Conservation (phyloP, 92 coral and sea anemone genomes). For the Micromussa lordhowensis region DNA sequence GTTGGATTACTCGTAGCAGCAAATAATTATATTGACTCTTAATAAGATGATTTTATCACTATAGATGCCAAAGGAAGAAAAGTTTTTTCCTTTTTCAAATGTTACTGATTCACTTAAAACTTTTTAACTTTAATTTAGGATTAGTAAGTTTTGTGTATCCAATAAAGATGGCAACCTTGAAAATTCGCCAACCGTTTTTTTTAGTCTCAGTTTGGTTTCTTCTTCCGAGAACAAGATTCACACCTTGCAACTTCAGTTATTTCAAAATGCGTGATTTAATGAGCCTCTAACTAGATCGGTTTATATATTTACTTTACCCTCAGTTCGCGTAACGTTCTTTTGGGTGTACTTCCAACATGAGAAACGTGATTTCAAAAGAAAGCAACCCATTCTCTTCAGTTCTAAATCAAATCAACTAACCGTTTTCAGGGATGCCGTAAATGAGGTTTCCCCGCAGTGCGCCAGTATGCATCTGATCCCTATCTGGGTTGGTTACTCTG, state of each 20-base stretch:
- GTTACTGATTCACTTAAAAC: no score
- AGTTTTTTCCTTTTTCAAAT: not conserved
- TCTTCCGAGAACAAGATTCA: not conserved
- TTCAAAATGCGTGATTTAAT: no score
- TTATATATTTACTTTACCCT: no score
- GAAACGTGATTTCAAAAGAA: no score
- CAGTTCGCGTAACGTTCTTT: no score
- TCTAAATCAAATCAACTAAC: slow-evolving; percentile 22
- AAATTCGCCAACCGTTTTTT: not conserved
- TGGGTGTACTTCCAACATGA: no score
- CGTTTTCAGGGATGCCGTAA: slow-evolving; percentile 18
- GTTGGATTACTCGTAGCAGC: no score
- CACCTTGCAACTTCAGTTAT: no score
- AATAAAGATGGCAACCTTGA: not conserved
- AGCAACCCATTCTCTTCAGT: not conserved
- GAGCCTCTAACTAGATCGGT: no score
- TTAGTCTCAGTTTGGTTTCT: not conserved
- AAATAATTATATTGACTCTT: no score
- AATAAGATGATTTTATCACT: not conserved
- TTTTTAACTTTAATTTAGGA: no score
- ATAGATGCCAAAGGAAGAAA: not conserved
- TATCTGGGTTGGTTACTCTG: not conserved
- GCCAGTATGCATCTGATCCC: not conserved
- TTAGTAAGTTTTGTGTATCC: no score
- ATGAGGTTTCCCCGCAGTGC: slow-evolving; percentile 22